Base-by-base conservation (phyloP, 1,140 invertebrate species). In the Gryllus bimaculatus region DNA sequence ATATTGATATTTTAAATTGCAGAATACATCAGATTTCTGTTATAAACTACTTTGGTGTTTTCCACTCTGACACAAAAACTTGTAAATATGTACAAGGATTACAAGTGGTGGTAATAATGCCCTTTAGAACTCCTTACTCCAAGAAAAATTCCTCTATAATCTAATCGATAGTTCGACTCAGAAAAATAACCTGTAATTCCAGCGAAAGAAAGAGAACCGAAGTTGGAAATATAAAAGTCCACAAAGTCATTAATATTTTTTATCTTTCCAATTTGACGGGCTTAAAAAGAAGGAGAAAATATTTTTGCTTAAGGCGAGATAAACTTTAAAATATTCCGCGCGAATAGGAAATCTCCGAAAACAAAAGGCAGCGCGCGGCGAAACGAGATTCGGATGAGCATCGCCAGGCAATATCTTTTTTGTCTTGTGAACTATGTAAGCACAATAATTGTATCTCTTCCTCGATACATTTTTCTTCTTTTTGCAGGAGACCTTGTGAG, bases 301-400 rank as follows among this genome's bases (percentile, higher is more conserved):
- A 66, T 66, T 66, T 66, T 66, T 3, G 54, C 54, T 66, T 10
- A 66, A 66, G 54, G 54, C 54, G 54, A 66, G 54, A 66, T 66
- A 66, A 66, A 66, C 54, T 66, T 66, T 66, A 66, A 66, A 66
- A 66, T 66, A 66, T 66, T 66, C 54, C 54, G 54, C 54, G 18
- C 54, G 54, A 66, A 66, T 66, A 66, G 54, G 54, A 66, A 66
- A 66, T 66, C 54, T 18, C 54, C 10, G 18, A 66, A 66, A 66
- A 39, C 26, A 10, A 66, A 66, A 66, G 18, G 54, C 10, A 7
- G 2, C 0, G 7, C 54, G 54, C 10, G 7, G 7, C 2, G 54
- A 66, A 66, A 66, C 54, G 54, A 66, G 54, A 10, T 66, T 66
- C 54, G 54, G 54, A 66, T 66, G 54, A 18, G 54, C 10, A 66